Evolutionary conservation across 2,888 invertebrate genomes (phyloP).

Genomic region (Eudemis profundana): DNA sequence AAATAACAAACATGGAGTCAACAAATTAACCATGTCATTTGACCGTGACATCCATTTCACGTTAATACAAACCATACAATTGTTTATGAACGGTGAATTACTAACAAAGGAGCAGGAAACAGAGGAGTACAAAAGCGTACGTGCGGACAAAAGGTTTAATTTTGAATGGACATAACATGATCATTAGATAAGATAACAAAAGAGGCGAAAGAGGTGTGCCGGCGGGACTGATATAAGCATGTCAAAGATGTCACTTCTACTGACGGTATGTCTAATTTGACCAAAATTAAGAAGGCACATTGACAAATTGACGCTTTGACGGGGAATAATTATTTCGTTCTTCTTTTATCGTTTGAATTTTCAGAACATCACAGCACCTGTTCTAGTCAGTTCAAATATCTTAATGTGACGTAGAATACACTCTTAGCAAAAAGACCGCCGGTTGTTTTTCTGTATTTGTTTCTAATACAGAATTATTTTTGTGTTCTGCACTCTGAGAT

Average conservation of each 20-base stretch:
- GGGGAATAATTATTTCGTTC: too few relatives aligned
- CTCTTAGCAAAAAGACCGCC: too few relatives aligned
- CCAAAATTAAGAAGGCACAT: too few relatives aligned
- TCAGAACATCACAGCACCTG: too few relatives aligned
- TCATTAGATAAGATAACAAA: conserved; percentile 37
- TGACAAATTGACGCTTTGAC: too few relatives aligned
- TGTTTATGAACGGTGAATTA: conserved; percentile 43
- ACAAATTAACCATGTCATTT: conserved; percentile 38
- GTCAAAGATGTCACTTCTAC: neutral
- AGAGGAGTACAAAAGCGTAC: conserved; percentile 30
- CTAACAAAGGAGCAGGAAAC: conserved; percentile 39
- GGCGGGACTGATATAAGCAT: neutral
- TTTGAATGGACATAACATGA: conserved; percentile 39
- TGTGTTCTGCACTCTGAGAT: too few relatives aligned
- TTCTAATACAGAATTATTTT: too few relatives aligned
- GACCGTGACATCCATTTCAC: conserved; percentile 44
- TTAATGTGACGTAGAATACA: too few relatives aligned
- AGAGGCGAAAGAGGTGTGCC: conserved; percentile 32
- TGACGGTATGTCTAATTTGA: neutral
- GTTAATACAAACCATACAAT: conserved; percentile 42
- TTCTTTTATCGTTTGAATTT: too few relatives aligned
- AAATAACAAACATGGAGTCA: conserved; percentile 29
- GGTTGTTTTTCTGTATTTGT: too few relatives aligned
- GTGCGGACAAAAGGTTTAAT: conserved; percentile 40
- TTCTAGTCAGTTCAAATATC: too few relatives aligned